A percentile compares a stretch with the other conserved stretches of the same genome.
phyloP scores from a whole-genome alignment of 2,888 invertebrate species.

The Drosophila eohydei region DNA sequence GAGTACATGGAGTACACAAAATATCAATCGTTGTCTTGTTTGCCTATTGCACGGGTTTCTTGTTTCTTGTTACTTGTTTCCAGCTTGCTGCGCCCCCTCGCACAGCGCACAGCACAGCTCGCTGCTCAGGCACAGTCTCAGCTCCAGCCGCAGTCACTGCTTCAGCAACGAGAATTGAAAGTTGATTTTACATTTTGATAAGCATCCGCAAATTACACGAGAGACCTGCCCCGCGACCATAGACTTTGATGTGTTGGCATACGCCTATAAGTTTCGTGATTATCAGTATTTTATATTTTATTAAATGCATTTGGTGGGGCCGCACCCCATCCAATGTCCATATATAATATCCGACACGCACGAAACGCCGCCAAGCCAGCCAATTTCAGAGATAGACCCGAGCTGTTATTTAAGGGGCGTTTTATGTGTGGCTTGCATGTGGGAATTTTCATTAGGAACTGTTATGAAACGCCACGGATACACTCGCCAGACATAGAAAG shows the following conservation, averaged over 20 bases:
- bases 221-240: conserved; percentile 59
- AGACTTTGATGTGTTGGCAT: conserved; percentile 76
- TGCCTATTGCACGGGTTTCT: conserved; percentile 71
- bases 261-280: conserved; percentile 77
- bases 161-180: conserved; percentile 66
- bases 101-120: neutral
- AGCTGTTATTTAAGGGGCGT: conserved; percentile 51
- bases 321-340: conserved; percentile 44
- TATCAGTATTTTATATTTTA: conserved; percentile 67
- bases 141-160: neutral
- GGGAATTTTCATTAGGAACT: conserved; percentile 49
- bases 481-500: conserved; percentile 22
- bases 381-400: conserved; percentile 48
- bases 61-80: conserved; percentile 44
- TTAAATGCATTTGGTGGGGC: conserved; percentile 66
- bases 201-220: conserved; percentile 77
- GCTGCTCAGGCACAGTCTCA: neutral
- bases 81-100: conserved; percentile 17
- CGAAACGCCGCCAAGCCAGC: conserved; percentile 21
- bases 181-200: conserved; percentile 78
- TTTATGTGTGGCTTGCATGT: conserved; percentile 78
- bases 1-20: conserved; percentile 55
- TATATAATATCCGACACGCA: conserved; percentile 55
- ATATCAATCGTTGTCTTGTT: conserved; percentile 74
- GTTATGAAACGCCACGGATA: conserved; percentile 14